Conservation (phyloP, 2,888 invertebrate genomes). For the Sarcophaga rosellei region DNA sequence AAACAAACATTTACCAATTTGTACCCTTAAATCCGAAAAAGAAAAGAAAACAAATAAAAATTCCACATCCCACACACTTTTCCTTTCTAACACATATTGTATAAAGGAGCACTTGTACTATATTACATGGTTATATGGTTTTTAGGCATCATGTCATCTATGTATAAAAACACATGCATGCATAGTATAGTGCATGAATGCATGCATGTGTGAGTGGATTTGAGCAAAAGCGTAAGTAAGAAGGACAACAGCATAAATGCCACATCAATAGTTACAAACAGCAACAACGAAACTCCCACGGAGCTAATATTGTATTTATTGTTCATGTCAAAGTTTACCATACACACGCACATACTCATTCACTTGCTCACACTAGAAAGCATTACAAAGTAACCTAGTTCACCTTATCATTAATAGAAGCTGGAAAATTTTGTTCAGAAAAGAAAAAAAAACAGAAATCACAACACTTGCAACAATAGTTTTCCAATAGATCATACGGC, state of each 20-base stretch:
- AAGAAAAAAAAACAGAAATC: no score
- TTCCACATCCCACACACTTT: background rate
- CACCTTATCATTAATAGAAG: no score
- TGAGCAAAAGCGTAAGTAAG: background rate
- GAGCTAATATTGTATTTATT: conserved; percentile 5
- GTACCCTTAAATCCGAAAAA: conserved; percentile 2
- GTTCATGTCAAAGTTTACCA: conserved; percentile 29
- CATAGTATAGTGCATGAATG: background rate
- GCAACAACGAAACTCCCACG: background rate
- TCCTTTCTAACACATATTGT: background rate
- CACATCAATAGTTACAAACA: background rate
- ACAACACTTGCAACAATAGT: no score
- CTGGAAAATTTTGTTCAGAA: no score
- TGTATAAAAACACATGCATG: background rate
- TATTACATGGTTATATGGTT: background rate
- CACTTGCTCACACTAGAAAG: background rate
- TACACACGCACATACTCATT: background rate
- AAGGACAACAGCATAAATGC: background rate
- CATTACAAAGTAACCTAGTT: conserved; percentile 2
- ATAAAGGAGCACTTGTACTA: background rate
- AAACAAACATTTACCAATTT: conserved; percentile 29
- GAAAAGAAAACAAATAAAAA: conserved; percentile 12
- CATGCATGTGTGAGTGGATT: background rate
- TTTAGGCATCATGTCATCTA: conserved; percentile 17
- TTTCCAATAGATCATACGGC: no score